Conservation (phyloP, 2,888 invertebrate species). For the Eristalis tenax region DNA sequence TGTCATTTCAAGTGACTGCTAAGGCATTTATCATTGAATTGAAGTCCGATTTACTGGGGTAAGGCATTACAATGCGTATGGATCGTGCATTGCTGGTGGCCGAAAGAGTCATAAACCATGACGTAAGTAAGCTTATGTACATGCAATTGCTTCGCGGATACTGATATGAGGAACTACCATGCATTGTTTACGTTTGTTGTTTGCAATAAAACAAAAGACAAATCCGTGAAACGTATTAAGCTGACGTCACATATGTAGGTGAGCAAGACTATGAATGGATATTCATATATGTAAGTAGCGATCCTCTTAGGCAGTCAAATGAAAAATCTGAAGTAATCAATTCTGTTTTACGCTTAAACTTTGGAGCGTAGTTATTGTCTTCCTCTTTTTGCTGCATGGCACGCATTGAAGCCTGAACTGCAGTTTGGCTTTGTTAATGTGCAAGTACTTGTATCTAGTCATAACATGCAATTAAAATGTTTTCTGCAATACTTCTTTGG, state of each 20-base stretch:
- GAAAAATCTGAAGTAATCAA: conserved; percentile 57
- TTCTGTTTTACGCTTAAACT: conserved; percentile 11
- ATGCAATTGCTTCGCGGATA: conserved; percentile 12
- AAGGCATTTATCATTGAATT: conserved; percentile 6
- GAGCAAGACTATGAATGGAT: not conserved
- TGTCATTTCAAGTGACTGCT: not conserved
- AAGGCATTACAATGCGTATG: conserved; percentile 30
- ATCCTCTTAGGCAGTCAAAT: conserved; percentile 44
- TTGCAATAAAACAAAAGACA: conserved; percentile 9
- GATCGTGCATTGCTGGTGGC: conserved; percentile 15
- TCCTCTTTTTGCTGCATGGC: conserved; percentile 5
- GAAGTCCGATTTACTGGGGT: conserved; percentile 39
- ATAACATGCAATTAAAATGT: conserved; percentile 45
- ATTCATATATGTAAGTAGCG: not conserved
- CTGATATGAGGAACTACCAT: conserved; percentile 28
- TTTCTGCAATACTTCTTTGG: conserved; percentile 17
- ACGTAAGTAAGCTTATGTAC: conserved; percentile 38
- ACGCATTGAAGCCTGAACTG: conserved; percentile 26
- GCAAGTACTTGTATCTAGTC: not conserved
- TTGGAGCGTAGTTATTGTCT: conserved; percentile 9
- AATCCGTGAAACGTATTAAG: not conserved
- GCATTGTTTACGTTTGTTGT: conserved; percentile 33
- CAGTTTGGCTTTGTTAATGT: conserved; percentile 15
- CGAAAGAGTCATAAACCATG: conserved; percentile 42
- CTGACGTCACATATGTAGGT: conserved; percentile 52